These are phyloP conservation scores for Spinus olivaceus DNA, from an alignment of 2,797 vertebrate genomes.

Conservation along the genomic window DNA sequence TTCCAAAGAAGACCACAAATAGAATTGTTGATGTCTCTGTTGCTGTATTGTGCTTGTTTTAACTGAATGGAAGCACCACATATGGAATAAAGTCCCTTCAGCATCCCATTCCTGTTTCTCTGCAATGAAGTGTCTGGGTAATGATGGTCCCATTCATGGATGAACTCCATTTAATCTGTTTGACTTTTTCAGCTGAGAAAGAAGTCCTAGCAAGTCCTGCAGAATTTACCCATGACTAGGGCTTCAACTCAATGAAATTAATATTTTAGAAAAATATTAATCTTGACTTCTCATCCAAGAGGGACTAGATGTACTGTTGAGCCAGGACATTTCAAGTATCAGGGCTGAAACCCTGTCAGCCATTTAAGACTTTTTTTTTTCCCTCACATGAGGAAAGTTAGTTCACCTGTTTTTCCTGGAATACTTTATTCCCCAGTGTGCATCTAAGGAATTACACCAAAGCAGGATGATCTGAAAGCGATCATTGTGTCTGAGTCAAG, in stretches of 20 bases:
- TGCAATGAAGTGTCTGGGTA: background rate
- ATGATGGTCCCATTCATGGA: background rate
- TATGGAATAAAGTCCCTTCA: background rate
- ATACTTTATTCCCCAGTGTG: background rate
- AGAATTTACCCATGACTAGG: background rate
- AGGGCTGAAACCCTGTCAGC: background rate
- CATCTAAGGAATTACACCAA: background rate
- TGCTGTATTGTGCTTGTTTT: background rate
- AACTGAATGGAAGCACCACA: background rate
- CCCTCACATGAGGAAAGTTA: background rate
- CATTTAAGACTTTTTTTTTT: background rate
- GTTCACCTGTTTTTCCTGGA: slow-evolving; percentile 52
- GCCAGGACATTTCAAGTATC: slow-evolving; percentile 3
- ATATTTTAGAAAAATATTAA: slow-evolving; percentile 15
- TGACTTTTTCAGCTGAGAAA: background rate
- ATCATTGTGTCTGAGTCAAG: background rate
- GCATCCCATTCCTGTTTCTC: background rate
- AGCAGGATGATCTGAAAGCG: background rate
- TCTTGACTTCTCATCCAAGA: background rate
- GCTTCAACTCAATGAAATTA: background rate
- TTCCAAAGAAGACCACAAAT: background rate
- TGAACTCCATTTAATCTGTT: background rate
- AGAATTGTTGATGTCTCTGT: background rate
- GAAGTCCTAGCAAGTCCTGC: background rate
- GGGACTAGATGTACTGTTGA: background rate